Evolutionary conservation across 2,888 invertebrate species (phyloP).

Genomic region (Parochlus steinenii): DNA sequence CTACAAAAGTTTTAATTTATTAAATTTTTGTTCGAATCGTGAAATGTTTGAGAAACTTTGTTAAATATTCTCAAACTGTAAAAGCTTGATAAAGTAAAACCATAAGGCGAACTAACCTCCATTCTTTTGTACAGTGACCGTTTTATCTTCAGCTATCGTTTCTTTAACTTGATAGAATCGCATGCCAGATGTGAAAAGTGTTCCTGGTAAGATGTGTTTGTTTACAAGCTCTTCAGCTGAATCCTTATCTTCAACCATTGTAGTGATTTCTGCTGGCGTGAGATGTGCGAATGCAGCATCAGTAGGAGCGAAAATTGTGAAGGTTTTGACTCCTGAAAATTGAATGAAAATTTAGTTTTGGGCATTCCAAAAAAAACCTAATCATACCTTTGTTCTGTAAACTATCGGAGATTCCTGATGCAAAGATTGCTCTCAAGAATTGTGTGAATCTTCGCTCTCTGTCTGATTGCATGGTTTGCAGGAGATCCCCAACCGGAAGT

Average conservation of each 20-base stretch:
- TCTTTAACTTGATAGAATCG: slow-evolving; percentile 72
- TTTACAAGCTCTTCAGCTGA: slow-evolving; percentile 57
- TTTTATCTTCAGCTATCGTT: slow-evolving; percentile 55
- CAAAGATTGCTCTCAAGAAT: slow-evolving; percentile 58
- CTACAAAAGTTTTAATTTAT: slow-evolving; percentile 32
- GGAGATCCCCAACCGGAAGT: slow-evolving; percentile 68
- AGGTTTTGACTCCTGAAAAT: slow-evolving; percentile 56
- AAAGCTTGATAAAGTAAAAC: background rate
- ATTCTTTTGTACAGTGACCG: slow-evolving; percentile 65
- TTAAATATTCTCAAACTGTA: slow-evolving; percentile 2
- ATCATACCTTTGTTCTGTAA: slow-evolving; percentile 28
- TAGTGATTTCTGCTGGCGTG: slow-evolving; percentile 40
- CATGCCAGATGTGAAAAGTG: slow-evolving; percentile 74
- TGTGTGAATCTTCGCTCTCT: slow-evolving; percentile 63
- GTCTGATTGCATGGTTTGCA: slow-evolving; percentile 72
- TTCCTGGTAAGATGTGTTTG: slow-evolving; percentile 58
- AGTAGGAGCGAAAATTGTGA: slow-evolving; percentile 71
- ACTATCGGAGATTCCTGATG: slow-evolving; percentile 60
- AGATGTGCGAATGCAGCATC: slow-evolving; percentile 62
- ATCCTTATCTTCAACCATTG: slow-evolving; percentile 42
- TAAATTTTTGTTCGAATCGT: slow-evolving; percentile 6
- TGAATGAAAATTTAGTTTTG: background rate
- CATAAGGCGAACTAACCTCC: slow-evolving; percentile 52
- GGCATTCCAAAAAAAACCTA: background rate
- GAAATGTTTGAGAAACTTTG: background rate